Conservation (phyloP, 1,140 invertebrate genomes). For the Hypothenemus hampei region DNA sequence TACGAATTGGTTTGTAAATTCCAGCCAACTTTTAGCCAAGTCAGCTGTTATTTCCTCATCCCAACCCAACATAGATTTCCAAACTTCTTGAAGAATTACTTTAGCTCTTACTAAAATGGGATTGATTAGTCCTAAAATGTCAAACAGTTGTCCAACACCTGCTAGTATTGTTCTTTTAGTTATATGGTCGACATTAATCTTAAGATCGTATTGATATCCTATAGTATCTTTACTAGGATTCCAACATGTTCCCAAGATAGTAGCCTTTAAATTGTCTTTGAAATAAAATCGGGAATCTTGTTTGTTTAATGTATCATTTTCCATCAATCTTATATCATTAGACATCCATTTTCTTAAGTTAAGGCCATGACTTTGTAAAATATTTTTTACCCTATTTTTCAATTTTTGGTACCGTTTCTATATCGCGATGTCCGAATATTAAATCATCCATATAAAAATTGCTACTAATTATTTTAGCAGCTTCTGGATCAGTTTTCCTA, state of each 20-base stretch:
- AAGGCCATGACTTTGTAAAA: conserved; percentile 2
- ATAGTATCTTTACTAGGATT: conserved; percentile 7
- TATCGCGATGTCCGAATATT: neutral
- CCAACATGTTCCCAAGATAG: conserved; percentile 6
- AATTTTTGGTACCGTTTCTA: neutral
- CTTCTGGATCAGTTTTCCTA: conserved; percentile 1
- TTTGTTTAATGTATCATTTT: neutral
- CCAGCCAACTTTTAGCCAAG: neutral
- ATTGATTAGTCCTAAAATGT: conserved; percentile 16
- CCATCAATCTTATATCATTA: neutral
- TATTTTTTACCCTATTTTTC: neutral
- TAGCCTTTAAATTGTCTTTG: neutral
- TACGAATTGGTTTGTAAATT: conserved; percentile 2
- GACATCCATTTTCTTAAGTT: conserved; percentile 9
- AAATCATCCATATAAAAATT: conserved; percentile 22
- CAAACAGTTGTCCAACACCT: conserved; percentile 10
- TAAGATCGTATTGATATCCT: conserved; percentile 4
- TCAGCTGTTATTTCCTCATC: conserved; percentile 34
- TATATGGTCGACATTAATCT: too few relatives aligned
- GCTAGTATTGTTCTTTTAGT: conserved; percentile 11
- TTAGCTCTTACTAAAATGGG: conserved; percentile 44
- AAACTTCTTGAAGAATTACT: conserved; percentile 45
- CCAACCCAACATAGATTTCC: conserved; percentile 41
- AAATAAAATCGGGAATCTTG: neutral
- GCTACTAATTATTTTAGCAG: conserved; percentile 4